Percentiles rank a stretch among this genome's conserved stretches.
Conservation (phyloP, 2,113 vertebrate species). For the Caranx ignobilis region DNA sequence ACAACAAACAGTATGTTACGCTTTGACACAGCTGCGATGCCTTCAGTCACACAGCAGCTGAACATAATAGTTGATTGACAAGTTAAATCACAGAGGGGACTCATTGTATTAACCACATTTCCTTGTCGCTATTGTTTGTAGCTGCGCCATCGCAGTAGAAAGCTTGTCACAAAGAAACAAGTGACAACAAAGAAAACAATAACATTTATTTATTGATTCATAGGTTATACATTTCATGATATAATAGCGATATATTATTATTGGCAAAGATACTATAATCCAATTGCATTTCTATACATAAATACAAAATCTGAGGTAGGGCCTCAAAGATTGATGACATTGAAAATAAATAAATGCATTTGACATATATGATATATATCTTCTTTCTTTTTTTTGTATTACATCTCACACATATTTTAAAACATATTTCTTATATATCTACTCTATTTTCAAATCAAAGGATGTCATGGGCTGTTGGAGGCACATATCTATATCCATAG, state of each 20-base stretch:
- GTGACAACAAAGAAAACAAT: conserved; percentile 88
- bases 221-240: conserved; percentile 93
- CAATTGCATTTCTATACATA: conserved; percentile 99
- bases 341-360: conserved; percentile 91
- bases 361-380: conserved; percentile 87
- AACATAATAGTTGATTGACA: conserved; percentile 42
- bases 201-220: conserved; percentile 96
- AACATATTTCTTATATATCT: conserved; percentile 84
- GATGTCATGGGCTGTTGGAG: conserved; percentile 88
- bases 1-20: conserved; percentile 26
- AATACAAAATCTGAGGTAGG: conserved; percentile 99
- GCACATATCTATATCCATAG: conserved; percentile 97
- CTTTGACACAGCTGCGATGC: neutral
- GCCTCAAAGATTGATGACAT: conserved; percentile 96
- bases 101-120: conserved; percentile 33
- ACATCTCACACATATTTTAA: conserved; percentile 85
- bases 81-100: conserved; percentile 19
- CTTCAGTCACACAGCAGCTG: conserved; percentile 12
- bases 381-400: conserved; percentile 76
- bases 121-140: conserved; percentile 10
- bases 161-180: conserved; percentile 25
- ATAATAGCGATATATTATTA: conserved; percentile 94
- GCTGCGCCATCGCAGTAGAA: neutral
- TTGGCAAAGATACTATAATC: conserved; percentile 99
- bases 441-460: conserved; percentile 85